These are phyloP conservation scores for Morone saxatilis DNA, from an alignment of 2,113 vertebrate species.

Conservation along the genomic window DNA sequence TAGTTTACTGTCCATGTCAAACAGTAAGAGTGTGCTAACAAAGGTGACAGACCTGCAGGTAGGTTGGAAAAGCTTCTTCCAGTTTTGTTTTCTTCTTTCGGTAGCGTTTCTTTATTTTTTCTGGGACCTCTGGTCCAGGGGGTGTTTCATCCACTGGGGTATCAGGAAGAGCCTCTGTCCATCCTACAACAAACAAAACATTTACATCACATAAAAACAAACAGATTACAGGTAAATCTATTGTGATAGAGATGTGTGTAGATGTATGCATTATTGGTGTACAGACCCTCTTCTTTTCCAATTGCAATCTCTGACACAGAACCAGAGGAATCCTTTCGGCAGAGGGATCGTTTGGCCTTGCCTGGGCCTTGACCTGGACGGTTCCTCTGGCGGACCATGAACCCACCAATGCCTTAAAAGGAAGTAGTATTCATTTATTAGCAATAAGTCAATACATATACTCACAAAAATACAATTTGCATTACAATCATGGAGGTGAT, in stretches of 20 bases:
- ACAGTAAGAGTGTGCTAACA: not conserved
- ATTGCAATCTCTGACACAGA: slow-evolving; percentile 91
- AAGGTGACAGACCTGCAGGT: slow-evolving; percentile 89
- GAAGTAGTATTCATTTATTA: slow-evolving; percentile 25
- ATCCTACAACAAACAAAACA: slow-evolving; percentile 77
- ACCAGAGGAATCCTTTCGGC: slow-evolving; percentile 95
- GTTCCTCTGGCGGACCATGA: slow-evolving; percentile 98
- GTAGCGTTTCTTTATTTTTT: slow-evolving; percentile 98
- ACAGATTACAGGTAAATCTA: not conserved
- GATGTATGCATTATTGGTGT: not conserved
- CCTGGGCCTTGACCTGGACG: slow-evolving; percentile 93
- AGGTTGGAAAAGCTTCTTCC: slow-evolving; percentile 95
- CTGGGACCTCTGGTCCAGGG: slow-evolving; percentile 88
- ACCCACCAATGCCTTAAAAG: slow-evolving; percentile 93
- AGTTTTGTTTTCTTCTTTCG: slow-evolving; percentile 98
- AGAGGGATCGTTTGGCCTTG: slow-evolving; percentile 91
- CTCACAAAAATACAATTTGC: not conserved
- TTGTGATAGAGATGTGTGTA: not conserved
- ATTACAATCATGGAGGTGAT: not conserved
- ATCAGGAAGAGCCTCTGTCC: slow-evolving; percentile 90
- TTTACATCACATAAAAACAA: not conserved
- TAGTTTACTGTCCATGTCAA: not conserved
- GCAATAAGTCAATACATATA: not conserved
- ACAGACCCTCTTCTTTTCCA: slow-evolving; percentile 91
- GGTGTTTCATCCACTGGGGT: slow-evolving; percentile 89